These are phyloP conservation scores for Epizoanthus fatuus DNA, from an alignment of 92 coral and sea anemone genomes.

Conservation along the genomic window DNA sequence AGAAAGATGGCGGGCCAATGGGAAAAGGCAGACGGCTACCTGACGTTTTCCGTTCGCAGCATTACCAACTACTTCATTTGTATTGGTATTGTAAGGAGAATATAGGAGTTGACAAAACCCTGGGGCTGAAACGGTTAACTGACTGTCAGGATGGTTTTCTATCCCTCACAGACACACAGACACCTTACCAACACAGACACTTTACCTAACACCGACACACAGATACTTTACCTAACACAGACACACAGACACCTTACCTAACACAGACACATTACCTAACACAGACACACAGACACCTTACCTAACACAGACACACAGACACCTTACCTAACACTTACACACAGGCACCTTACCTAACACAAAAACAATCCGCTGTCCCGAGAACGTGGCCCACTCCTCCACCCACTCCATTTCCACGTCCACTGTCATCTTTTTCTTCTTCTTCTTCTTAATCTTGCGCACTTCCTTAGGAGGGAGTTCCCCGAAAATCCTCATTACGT, in stretches of 20 bases:
- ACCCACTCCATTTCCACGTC: slow-evolving; percentile 58
- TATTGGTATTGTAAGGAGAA: too few relatives aligned
- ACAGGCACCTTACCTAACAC: slow-evolving; percentile 76
- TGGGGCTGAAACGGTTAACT: too few relatives aligned
- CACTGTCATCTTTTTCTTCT: slow-evolving; percentile 67
- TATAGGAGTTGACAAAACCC: too few relatives aligned
- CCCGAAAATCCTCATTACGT: slow-evolving; percentile 81
- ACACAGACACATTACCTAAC: neutral
- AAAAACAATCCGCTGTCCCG: slow-evolving; percentile 93
- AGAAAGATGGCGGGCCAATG: too few relatives aligned
- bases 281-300: neutral
- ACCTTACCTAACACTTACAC: slow-evolving; percentile 75
- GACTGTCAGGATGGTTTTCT: too few relatives aligned
- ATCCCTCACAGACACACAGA: neutral
- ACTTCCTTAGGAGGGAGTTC: slow-evolving; percentile 83
- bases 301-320: neutral
- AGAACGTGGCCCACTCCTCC: slow-evolving; percentile 80
- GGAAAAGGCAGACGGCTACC: too few relatives aligned
- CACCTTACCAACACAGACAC: neutral
- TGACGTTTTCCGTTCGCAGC: too few relatives aligned
- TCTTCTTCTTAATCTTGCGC: slow-evolving; percentile 68
- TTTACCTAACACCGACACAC: neutral
- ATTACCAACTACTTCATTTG: too few relatives aligned
- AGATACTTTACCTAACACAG: neutral
- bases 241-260: neutral